Evolutionary conservation across 1,140 invertebrate genomes (phyloP).

Genomic region (Drosophila erecta): DNA sequence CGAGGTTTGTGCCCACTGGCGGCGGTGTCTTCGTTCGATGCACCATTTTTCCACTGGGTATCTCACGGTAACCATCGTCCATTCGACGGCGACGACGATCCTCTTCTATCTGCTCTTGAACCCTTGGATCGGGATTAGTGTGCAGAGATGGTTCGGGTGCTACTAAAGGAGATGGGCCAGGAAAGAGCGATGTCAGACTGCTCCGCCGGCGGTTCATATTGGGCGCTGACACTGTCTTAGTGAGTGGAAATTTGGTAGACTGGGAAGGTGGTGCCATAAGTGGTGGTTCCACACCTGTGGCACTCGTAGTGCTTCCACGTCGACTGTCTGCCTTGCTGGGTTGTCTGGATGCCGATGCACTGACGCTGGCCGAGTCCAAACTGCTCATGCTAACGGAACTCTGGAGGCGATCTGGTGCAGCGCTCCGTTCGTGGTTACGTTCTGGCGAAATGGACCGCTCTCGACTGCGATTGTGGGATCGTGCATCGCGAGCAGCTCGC

Average conservation of each 20-base stretch:
- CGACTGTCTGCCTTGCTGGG: constrained; percentile 64
- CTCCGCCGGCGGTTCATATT: constrained; percentile 64
- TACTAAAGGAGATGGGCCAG: constrained; percentile 73
- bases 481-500: constrained; percentile 57
- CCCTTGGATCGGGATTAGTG: constrained; percentile 58
- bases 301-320: constrained; percentile 71
- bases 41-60: constrained; percentile 73
- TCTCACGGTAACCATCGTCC: constrained; percentile 67
- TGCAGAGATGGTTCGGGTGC: constrained; percentile 69
- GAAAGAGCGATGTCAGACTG: constrained; percentile 68
- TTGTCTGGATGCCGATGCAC: constrained; percentile 46
- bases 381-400: constrained; percentile 75
- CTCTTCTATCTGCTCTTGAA: neutral
- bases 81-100: constrained; percentile 17
- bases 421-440: constrained; percentile 55
- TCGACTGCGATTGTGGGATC: constrained; percentile 57
- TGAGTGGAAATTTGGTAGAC: constrained; percentile 58
- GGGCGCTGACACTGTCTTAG: constrained; percentile 72
- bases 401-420: constrained; percentile 73
- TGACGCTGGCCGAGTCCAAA: constrained; percentile 60
- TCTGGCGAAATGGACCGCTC: constrained; percentile 60
- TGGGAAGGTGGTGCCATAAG: constrained; percentile 4
- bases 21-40: constrained; percentile 81
- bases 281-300: constrained; percentile 35
- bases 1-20: constrained; percentile 74